Evolutionary conservation across 2,797 vertebrate genomes (phyloP), one percentile per base, ranked within the genome.

Genomic region (Parauchenoglanis punctatus): DNA sequence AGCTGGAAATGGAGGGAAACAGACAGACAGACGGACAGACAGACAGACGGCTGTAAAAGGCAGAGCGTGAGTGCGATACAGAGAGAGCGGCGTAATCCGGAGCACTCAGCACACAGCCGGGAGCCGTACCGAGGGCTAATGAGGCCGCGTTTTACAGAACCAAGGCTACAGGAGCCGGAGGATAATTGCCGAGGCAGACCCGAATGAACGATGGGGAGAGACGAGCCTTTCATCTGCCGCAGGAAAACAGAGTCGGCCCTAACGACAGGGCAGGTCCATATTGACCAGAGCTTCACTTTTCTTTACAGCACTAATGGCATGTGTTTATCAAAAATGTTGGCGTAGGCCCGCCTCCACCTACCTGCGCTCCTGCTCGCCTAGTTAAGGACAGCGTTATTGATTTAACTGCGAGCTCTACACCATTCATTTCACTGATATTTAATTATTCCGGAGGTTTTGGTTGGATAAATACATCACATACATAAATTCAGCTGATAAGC

Each of bases 281-380:
- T 84, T 88, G 86, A 90, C 85, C 87, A 86, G 81, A 85, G 88
- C 88, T 88, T 89, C 78, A 86, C 87, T 90, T 67, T 88, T 89
- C 87, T 87, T 87, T 86, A 85, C 68, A 84, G 80, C 85, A 84
- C 87, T 91, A 90, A 91, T 91, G 87, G 70, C 67, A 80, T 70
- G 73, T 90, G 88, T 90, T 90, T 89, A 89, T 87, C 86, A 86
- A 49, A 78, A 90, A 89, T 84, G 86, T 76, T 91, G 81, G 86
- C 85, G 85, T 88, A 82, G 65, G 73, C 84, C 83, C 54, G 86
- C 85, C 85, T 83, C 76, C 86, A 28, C 56, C 72, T 49, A 23
- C 81, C 82, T 80, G 84, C 61, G 65, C 61, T 67, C 78, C 40
- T 35, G 63, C 58, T 61, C 46, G 0, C 61, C 72, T 78, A 46